Conservation (phyloP, 2,797 vertebrate species). For the Somateria mollissima region DNA sequence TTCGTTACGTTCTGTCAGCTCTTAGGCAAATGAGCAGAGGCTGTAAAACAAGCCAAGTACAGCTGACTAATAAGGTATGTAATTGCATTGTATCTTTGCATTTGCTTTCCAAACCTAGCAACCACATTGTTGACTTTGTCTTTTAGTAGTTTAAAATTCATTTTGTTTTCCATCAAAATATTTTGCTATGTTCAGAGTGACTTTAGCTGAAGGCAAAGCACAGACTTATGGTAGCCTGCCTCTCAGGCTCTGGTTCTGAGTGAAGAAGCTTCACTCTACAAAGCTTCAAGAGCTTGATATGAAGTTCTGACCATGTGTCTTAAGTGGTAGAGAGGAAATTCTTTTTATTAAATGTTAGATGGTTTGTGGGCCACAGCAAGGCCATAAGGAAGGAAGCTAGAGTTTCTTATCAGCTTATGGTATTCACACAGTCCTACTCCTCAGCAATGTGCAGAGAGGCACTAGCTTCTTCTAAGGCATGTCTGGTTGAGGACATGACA, state of each 20-base stretch:
- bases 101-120: not conserved
- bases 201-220: not conserved
- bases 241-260: not conserved
- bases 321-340: not conserved
- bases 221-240: accelerated
- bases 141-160: not conserved
- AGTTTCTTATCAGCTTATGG: not conserved
- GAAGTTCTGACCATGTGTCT: not conserved
- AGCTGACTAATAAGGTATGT: conserved; percentile 20
- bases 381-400: not conserved
- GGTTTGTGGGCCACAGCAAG: not conserved
- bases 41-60: not conserved
- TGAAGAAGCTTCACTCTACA: not conserved
- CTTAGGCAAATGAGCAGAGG: not conserved
- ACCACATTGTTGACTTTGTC: not conserved
- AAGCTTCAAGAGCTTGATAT: not conserved
- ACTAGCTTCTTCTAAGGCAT: not conserved
- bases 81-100: conserved; percentile 11
- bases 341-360: not conserved
- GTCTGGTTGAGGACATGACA: not conserved
- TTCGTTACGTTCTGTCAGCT: not conserved
- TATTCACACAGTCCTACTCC: accelerated
- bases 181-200: not conserved
- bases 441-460: not conserved
- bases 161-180: not conserved